Conservation (phyloP, 2,888 invertebrate species). For the Choristoneura rosaceana region DNA sequence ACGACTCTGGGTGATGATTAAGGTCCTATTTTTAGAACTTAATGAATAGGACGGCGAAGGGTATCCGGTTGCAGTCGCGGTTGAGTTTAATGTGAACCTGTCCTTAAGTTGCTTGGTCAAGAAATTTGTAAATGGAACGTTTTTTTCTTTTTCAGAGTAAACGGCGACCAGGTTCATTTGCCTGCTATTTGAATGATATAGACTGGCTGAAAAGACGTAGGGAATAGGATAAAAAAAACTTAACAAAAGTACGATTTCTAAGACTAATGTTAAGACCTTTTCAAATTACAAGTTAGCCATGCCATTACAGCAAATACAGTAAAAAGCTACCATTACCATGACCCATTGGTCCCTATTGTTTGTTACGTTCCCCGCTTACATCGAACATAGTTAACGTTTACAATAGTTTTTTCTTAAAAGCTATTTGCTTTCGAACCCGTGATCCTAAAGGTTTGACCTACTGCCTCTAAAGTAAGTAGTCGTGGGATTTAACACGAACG, state of each 20-base stretch:
- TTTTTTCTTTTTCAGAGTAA: background rate
- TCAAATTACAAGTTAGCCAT: no score
- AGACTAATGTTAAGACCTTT: no score
- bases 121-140: slow-evolving; percentile 8
- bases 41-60: slow-evolving; percentile 29
- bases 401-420: background rate
- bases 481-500: background rate
- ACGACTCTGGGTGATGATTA: slow-evolving; percentile 31
- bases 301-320: no score
- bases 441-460: background rate
- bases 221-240: no score
- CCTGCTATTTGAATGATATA: background rate
- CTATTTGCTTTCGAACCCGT: background rate
- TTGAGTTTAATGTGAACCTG: slow-evolving; percentile 14
- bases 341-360: no score
- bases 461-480: background rate
- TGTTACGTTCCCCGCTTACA: no score
- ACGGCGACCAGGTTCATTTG: background rate
- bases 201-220: background rate
- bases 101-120: background rate
- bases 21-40: slow-evolving; percentile 33
- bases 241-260: no score
- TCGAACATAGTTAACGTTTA: background rate
- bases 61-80: slow-evolving; percentile 26
- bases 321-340: no score